Percentiles rank a stretch among this genome's conserved stretches.
Evolutionary conservation across 2,797 vertebrate species (phyloP).

Genomic region (Choloepus didactylus): DNA sequence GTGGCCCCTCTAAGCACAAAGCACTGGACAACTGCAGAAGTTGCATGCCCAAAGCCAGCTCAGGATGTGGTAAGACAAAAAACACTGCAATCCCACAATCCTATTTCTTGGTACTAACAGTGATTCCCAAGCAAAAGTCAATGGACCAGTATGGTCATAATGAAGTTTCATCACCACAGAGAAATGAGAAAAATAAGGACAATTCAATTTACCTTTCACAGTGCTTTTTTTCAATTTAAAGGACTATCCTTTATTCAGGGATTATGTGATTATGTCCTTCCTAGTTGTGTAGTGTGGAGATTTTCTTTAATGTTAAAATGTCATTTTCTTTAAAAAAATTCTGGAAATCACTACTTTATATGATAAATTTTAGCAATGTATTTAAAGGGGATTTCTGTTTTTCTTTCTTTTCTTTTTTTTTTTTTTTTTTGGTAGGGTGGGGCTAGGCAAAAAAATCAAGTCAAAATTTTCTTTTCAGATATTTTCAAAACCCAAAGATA

Average conservation of each 20-base stretch:
- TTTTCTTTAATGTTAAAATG: constrained; percentile 32
- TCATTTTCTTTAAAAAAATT: not conserved
- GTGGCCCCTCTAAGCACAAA: not conserved
- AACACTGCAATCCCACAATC: not conserved
- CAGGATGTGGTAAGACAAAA: fast-evolving
- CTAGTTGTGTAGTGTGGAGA: not conserved
- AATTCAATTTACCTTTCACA: not conserved
- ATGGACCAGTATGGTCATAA: not conserved
- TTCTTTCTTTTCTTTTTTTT: not conserved
- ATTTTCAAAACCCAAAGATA: constrained; percentile 1
- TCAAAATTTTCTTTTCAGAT: not conserved
- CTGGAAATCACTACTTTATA: not conserved
- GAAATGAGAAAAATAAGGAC: not conserved
- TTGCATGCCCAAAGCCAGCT: not conserved
- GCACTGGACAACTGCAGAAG: not conserved
- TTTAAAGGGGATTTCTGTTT: not conserved
- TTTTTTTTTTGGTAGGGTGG: no score
- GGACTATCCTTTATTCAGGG: not conserved
- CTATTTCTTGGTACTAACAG: not conserved
- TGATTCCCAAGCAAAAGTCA: not conserved
- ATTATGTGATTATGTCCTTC: not conserved
- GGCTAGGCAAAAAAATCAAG: not conserved
- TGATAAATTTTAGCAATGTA: not conserved
- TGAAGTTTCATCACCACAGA: not conserved
- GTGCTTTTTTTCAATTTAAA: not conserved